Percentiles rank a stretch among this genome's conserved stretches.
Conservation (phyloP, 1,140 invertebrate genomes). For the Drosophila kanapiae region DNA sequence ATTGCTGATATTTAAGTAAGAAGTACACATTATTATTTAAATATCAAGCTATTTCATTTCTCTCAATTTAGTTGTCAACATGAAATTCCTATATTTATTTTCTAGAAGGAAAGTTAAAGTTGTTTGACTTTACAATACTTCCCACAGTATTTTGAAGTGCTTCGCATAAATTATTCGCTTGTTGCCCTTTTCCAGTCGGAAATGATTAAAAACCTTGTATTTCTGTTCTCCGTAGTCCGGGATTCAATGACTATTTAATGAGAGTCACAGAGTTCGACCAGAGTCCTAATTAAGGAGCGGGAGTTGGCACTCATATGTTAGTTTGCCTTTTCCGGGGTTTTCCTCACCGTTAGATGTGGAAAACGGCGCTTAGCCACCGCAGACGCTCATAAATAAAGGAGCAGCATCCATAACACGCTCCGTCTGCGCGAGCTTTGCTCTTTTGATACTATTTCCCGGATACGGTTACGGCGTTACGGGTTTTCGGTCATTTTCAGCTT, state of each 20-base stretch:
- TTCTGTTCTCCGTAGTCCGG: neutral
- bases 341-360: conserved; percentile 1
- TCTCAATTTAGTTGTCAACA: no score
- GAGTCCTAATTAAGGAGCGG: conserved; percentile 7
- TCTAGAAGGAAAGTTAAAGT: neutral
- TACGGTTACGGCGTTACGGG: conserved; percentile 6
- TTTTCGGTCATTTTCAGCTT: conserved; percentile 67
- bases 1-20: neutral
- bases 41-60: no score
- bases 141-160: conserved; percentile 12
- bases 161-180: conserved; percentile 49
- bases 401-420: conserved; percentile 47
- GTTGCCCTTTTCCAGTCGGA: conserved; percentile 23
- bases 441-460: conserved; percentile 51
- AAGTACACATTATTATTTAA: neutral
- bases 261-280: neutral
- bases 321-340: neutral
- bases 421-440: conserved; percentile 46
- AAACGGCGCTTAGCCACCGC: conserved; percentile 39
- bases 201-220: conserved; percentile 32
- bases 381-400: conserved; percentile 63
- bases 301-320: neutral
- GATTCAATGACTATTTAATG: conserved; percentile 36
- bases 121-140: neutral
- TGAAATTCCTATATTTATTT: no score